A percentile compares a stretch with the other conserved stretches of the same genome.
These are phyloP conservation scores for Torymus texanus DNA, from an alignment of 2,888 invertebrate species.

Conservation along the genomic window DNA sequence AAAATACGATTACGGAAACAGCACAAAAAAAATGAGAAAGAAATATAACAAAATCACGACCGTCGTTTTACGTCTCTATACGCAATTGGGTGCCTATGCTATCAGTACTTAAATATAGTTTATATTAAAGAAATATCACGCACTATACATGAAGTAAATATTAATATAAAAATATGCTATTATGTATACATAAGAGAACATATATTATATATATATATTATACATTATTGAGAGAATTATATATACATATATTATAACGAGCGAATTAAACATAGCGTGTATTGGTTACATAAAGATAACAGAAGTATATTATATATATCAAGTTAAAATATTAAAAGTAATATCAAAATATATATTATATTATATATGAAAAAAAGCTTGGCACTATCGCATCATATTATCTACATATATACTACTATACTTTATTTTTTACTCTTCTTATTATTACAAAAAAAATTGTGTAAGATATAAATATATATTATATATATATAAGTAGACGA, in stretches of 20 bases:
- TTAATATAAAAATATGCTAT: conserved; percentile 22
- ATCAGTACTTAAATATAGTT: conserved; percentile 46
- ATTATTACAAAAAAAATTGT: conserved; percentile 2
- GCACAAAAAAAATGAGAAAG: background rate
- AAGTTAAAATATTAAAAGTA: conserved; percentile 11
- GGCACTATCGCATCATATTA: conserved; percentile 36
- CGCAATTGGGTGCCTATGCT: conserved; percentile 68
- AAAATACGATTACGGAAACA: conserved; percentile 3
- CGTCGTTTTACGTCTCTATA: conserved; percentile 60
- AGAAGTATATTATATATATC: conserved; percentile 5
- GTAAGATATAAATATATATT: conserved; percentile 21
- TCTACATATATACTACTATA: background rate
- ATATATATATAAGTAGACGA: conserved; percentile 44
- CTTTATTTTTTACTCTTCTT: conserved; percentile 24
- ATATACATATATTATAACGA: conserved; percentile 27
- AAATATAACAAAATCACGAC: conserved; percentile 15
- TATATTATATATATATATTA: conserved; percentile 49
- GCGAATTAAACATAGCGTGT: conserved; percentile 24
- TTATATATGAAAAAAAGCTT: conserved; percentile 37
- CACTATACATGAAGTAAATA: conserved; percentile 29
- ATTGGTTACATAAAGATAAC: background rate
- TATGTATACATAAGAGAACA: conserved; percentile 40
- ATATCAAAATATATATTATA: conserved; percentile 16
- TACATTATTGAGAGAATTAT: conserved; percentile 46
- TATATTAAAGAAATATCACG: conserved; percentile 39